These are phyloP conservation scores for Agrenia bidenticulata DNA, from an alignment of 2,888 invertebrate genomes.

Conservation along the genomic window DNA sequence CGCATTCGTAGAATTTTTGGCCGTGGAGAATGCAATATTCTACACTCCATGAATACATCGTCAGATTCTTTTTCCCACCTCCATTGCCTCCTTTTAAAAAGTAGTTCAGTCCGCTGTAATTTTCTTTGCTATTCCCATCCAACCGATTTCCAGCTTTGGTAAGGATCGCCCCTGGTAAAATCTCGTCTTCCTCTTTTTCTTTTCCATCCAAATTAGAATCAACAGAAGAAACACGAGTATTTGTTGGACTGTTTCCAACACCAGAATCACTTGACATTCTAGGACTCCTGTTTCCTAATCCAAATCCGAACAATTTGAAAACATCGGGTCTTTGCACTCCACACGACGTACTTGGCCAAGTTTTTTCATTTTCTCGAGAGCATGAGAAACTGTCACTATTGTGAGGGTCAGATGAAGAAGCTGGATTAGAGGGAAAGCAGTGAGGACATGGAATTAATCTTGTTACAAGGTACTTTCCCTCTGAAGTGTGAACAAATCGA, in stretches of 20 bases:
- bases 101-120: slow-evolving; percentile 51
- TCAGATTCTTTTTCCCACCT: slow-evolving; percentile 55
- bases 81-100: slow-evolving; percentile 47
- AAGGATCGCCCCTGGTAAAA: slow-evolving; percentile 31
- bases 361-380: slow-evolving; percentile 29
- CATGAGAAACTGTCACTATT: slow-evolving; percentile 24
- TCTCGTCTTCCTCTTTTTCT: slow-evolving; percentile 36
- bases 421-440: slow-evolving; percentile 63
- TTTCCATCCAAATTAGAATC: slow-evolving; percentile 49
- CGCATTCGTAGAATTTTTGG: slow-evolving; percentile 45
- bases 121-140: slow-evolving; percentile 31
- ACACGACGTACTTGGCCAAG: slow-evolving; percentile 19
- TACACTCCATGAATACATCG: slow-evolving; percentile 78
- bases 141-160: slow-evolving; percentile 47
- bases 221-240: slow-evolving; percentile 49
- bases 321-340: slow-evolving; percentile 34
- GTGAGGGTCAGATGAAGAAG: slow-evolving; percentile 23
- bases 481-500: slow-evolving; percentile 95
- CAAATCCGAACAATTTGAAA: slow-evolving; percentile 42
- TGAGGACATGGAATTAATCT: slow-evolving; percentile 88
- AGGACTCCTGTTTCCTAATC: slow-evolving; percentile 48
- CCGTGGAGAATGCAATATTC: slow-evolving; percentile 84
- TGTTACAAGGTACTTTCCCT: slow-evolving; percentile 91
- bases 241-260: slow-evolving; percentile 49
- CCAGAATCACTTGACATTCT: slow-evolving; percentile 53